A percentile compares a stretch with the other conserved stretches of the same genome.
Conservation (phyloP, 2,113 vertebrate species). For the Tapirus terrestris region DNA sequence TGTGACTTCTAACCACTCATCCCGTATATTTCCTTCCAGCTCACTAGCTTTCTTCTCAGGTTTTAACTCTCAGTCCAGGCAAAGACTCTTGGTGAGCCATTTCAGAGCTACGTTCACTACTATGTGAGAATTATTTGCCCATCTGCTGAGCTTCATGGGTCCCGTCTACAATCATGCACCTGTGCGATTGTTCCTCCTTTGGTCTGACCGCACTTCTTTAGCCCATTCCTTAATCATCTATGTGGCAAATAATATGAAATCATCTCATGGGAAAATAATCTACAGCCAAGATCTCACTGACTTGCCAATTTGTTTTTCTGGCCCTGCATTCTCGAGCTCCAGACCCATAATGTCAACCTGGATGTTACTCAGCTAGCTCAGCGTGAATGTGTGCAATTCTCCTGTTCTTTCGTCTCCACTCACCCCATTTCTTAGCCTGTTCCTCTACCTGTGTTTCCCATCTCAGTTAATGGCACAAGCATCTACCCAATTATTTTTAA, state of each 20-base stretch:
- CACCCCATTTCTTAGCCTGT: neutral
- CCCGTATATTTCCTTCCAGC: neutral
- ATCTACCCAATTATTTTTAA: neutral
- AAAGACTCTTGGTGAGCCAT: neutral
- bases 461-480: neutral
- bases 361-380: neutral
- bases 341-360: fast-evolving
- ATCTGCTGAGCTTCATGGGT: neutral
- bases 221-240: neutral
- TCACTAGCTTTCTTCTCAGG: neutral
- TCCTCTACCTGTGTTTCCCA: too few relatives aligned
- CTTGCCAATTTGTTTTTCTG: neutral
- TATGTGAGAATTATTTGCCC: neutral
- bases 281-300: neutral
- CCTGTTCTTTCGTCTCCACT: neutral
- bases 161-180: neutral
- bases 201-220: neutral
- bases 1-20: too few relatives aligned
- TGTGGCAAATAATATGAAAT: neutral
- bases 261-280: neutral
- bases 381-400: too few relatives aligned
- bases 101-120: neutral
- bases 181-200: neutral
- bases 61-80: neutral
- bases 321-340: neutral